Percentiles rank a stretch among this genome's conserved stretches.
Evolutionary conservation across 1,140 invertebrate genomes (phyloP).

Genomic region (Trichomalopsis sarcophagae): DNA sequence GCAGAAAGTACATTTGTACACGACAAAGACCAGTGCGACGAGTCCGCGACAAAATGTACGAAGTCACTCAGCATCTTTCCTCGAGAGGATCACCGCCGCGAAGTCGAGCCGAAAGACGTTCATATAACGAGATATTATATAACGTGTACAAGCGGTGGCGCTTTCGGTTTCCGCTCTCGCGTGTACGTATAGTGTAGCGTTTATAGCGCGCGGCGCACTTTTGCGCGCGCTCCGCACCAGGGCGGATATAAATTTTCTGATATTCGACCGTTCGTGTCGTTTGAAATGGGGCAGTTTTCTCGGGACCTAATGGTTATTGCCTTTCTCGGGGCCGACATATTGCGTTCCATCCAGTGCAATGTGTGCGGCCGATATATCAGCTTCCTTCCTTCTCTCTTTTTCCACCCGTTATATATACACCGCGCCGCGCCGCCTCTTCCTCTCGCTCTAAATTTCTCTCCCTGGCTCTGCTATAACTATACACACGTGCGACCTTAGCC

Average conservation of each 20-base stretch:
- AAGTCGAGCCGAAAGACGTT: constrained; percentile 45
- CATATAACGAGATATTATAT: constrained; percentile 20
- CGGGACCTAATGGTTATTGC: constrained; percentile 80
- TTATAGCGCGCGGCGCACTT: constrained; percentile 30
- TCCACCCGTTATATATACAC: background rate
- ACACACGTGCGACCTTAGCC: background rate
- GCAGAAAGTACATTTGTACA: too few relatives aligned
- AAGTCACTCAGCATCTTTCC: background rate
- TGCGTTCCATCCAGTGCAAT: constrained; percentile 79
- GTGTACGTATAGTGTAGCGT: background rate
- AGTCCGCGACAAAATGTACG: constrained; percentile 32
- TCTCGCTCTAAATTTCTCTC: constrained; percentile 42
- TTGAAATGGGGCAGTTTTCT: constrained; percentile 79
- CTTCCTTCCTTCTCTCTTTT: background rate
- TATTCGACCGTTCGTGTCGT: constrained; percentile 78
- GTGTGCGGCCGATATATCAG: constrained; percentile 68
- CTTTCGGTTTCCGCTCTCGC: background rate
- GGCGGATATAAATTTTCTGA: constrained; percentile 76
- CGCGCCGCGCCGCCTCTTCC: background rate
- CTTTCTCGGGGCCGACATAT: constrained; percentile 78
- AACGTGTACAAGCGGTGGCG: constrained; percentile 1
- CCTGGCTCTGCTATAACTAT: background rate
- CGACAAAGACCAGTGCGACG: background rate
- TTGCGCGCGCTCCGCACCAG: constrained; percentile 4
- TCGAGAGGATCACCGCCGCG: background rate